Conservation (phyloP, 2,113 vertebrate genomes). For the Corynorhinus townsendii region DNA sequence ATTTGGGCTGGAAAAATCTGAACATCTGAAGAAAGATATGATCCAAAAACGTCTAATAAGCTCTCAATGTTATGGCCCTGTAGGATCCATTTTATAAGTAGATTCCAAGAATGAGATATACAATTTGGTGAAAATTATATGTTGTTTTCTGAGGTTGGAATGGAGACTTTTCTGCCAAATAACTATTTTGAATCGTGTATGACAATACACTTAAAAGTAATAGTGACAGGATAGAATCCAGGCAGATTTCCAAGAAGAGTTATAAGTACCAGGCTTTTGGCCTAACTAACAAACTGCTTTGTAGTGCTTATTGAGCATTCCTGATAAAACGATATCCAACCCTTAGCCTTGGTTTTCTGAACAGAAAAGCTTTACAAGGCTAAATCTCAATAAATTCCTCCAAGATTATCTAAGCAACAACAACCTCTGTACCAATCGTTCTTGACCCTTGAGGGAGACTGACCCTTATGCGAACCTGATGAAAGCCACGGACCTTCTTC, state of each 20-base stretch:
- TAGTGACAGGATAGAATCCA: not conserved
- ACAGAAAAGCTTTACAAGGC: conserved; percentile 31
- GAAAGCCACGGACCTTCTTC: not conserved
- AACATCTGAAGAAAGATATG: conserved; percentile 25
- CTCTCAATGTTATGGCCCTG: not conserved
- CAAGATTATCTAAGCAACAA: not conserved
- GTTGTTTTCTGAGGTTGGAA: conserved; percentile 10
- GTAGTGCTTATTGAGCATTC: not conserved
- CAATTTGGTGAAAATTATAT: not conserved
- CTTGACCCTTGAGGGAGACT: not conserved
- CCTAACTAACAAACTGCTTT: not conserved
- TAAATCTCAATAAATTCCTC: conserved; percentile 31
- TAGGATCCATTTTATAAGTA: not conserved
- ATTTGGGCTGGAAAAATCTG: not conserved
- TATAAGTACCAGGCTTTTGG: not conserved
- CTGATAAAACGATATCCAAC: conserved; percentile 14
- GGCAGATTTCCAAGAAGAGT: not conserved
- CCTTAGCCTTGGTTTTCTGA: not conserved
- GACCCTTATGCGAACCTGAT: not conserved
- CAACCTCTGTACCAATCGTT: not conserved
- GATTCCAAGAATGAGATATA: not conserved
- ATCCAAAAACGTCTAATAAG: not conserved
- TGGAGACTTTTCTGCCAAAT: conserved; percentile 22
- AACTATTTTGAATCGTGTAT: conserved; percentile 13
- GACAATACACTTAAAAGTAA: not conserved